phyloP scores from a whole-genome alignment of 2,113 vertebrate genomes.

The Dicerorhinus sumatrensis region DNA sequence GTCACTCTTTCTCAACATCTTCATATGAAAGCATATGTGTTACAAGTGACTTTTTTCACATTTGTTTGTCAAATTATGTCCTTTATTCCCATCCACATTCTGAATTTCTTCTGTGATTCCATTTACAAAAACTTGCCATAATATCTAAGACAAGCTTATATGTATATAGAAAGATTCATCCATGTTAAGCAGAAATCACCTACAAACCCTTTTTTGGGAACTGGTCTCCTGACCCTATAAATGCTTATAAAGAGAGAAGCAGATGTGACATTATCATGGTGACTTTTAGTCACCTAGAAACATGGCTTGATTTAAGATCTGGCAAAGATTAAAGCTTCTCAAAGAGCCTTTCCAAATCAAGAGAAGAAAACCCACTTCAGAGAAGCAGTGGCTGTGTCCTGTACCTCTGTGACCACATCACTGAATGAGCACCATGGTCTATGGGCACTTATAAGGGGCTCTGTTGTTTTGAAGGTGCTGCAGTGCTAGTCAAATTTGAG shows the following conservation, averaged over 20 bases:
- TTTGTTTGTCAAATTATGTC: conserved; percentile 59
- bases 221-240: neutral
- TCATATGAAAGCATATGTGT: conserved; percentile 70
- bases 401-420: conserved; percentile 37
- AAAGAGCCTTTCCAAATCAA: neutral
- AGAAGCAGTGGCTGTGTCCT: neutral
- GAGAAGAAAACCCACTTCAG: conserved; percentile 24
- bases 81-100: conserved; percentile 60
- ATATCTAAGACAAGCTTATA: conserved; percentile 9
- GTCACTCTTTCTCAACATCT: conserved; percentile 76
- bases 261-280: neutral
- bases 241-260: conserved; percentile 1
- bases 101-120: conserved; percentile 55
- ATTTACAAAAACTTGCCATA: conserved; percentile 49
- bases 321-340: conserved; percentile 56
- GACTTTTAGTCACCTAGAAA: conserved; percentile 46
- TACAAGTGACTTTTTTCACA: conserved; percentile 63
- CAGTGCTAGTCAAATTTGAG: neutral
- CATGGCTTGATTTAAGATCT: neutral
- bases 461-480: conserved; percentile 55
- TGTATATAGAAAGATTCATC: conserved; percentile 26
- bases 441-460: conserved; percentile 50
- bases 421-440: neutral
- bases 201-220: conserved; percentile 48
- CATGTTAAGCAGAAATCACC: conserved; percentile 59